Evolutionary conservation across 2,113 vertebrate genomes (phyloP), one percentile per base, ranked within the genome.

Genomic region (Reinhardtius hippoglossoides): DNA sequence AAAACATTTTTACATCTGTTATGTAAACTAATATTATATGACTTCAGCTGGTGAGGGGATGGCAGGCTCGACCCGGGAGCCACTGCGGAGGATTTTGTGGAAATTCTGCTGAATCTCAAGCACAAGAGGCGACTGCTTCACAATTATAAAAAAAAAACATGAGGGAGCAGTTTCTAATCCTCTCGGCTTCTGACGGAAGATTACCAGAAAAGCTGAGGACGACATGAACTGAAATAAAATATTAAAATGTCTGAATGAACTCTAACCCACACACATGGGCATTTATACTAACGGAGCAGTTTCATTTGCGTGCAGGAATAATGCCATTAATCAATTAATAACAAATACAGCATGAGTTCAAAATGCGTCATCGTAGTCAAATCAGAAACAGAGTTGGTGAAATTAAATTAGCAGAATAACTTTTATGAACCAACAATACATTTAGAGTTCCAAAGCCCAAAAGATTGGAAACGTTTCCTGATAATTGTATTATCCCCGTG

Each of bases 1-100:
- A 16, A 40, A 65, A 66, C 21, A 24, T 10, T 74, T 71, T 62
- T 15, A 71, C 20, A 62, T 71, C 55, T 66, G 20, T 65, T 23
- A 55, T 35, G 21, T 21, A 26, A 48, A 57, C 64, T 13, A 21
- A 9, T 52, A 18, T 23, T 37, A 31, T 35, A 57, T 56, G 6
- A 50, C 9, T 26, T 16, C 2, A 7, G 15, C 35, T 37, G 35
- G 7, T 37, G 1, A 37, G 35, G 9, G 9, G 5, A 31, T 31
- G 52, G 23, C 37, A 40, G 37, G 9, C 3, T 18, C 42, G 23
- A 27, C 57, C 16, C 23, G 27, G 2, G 20, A 64, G 63, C 23
- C 57, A 35, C 18, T 24, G 48, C 13, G 27, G 16, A 31, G n/a
- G 56, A 50, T 27, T 62, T 9, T 35, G 48, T 15, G 24, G 24